phyloP scores from a whole-genome alignment of 2,888 invertebrate species.

The Gari tellinella region DNA sequence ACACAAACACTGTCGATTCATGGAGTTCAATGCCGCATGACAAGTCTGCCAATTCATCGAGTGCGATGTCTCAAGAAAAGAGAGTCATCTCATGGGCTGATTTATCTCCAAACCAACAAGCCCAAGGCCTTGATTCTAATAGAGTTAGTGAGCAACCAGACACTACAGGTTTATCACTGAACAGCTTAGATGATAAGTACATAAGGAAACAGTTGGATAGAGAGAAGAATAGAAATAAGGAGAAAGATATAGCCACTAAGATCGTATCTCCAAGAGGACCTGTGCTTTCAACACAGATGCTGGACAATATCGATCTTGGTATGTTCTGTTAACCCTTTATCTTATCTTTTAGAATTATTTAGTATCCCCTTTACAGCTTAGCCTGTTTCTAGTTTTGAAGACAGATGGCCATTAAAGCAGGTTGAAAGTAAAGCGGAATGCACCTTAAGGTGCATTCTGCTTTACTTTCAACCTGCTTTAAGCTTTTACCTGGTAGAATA shows the following conservation, averaged over 20 bases:
- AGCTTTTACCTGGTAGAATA: too few species aligned
- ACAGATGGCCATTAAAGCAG: too few species aligned
- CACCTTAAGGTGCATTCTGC: too few species aligned
- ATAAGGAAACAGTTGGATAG: slow-evolving; percentile 54
- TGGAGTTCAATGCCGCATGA: slow-evolving; percentile 5
- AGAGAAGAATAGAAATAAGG: slow-evolving; percentile 55
- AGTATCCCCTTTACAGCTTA: too few species aligned
- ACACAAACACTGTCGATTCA: too few species aligned
- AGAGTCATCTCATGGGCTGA: slow-evolving; percentile 16
- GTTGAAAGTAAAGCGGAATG: too few species aligned
- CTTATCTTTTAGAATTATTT: too few species aligned
- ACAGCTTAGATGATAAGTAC: slow-evolving; percentile 49
- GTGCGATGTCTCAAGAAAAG: slow-evolving; percentile 31
- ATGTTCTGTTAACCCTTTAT: too few species aligned
- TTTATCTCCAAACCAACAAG: slow-evolving; percentile 7
- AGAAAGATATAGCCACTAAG: slow-evolving; percentile 61
- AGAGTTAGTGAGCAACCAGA: slow-evolving; percentile 3
- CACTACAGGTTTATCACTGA: slow-evolving; percentile 21
- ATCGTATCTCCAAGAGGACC: slow-evolving; percentile 67
- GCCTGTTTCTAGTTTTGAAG: too few species aligned
- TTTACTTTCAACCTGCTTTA: too few species aligned
- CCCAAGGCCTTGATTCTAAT: slow-evolving; percentile 2
- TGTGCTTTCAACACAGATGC: slow-evolving; percentile 60
- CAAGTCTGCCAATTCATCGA: slow-evolving; percentile 32
- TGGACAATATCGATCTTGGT: slow-evolving; percentile 76